Percentiles rank a stretch among this genome's conserved stretches.
Conservation (phyloP, 2,888 invertebrate species). For the Lasiommata megera region DNA sequence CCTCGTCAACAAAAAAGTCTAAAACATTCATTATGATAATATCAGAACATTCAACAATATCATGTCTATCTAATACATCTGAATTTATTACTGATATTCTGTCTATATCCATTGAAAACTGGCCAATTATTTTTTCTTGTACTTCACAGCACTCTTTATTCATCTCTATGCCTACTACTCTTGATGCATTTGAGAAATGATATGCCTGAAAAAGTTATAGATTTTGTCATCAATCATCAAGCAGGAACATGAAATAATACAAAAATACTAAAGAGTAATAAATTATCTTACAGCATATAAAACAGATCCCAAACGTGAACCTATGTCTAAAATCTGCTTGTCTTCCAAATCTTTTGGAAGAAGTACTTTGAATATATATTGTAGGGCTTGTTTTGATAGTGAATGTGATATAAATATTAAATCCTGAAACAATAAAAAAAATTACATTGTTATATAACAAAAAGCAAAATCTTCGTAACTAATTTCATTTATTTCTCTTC, state of each 20-base stretch:
- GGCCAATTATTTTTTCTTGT: conserved; percentile 79
- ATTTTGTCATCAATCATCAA: background rate
- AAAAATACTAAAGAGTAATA: no score
- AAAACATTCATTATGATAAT: conserved; percentile 85
- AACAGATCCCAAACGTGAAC: conserved; percentile 86
- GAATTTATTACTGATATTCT: conserved; percentile 80
- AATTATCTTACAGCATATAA: conserved; percentile 84
- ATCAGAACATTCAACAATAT: conserved; percentile 79
- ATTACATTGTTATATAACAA: no score
- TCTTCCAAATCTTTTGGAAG: conserved; percentile 81
- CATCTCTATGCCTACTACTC: conserved; percentile 86
- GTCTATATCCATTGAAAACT: conserved; percentile 72
- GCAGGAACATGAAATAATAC: background rate
- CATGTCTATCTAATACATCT: conserved; percentile 79
- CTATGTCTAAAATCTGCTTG: conserved; percentile 84
- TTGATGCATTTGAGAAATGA: conserved; percentile 78
- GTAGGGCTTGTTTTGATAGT: conserved; percentile 80
- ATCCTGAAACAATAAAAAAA: conserved; percentile 55
- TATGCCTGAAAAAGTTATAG: conserved; percentile 77
- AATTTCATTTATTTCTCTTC: no score
- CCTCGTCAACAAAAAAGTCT: conserved; percentile 84
- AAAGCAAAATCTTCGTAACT: no score
- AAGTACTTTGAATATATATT: conserved; percentile 83
- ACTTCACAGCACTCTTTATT: conserved; percentile 84
- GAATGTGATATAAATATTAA: conserved; percentile 84